Percentiles rank a stretch among this genome's conserved stretches.
Conservation (phyloP, 2,113 vertebrate species). For the Nibea coibor region DNA sequence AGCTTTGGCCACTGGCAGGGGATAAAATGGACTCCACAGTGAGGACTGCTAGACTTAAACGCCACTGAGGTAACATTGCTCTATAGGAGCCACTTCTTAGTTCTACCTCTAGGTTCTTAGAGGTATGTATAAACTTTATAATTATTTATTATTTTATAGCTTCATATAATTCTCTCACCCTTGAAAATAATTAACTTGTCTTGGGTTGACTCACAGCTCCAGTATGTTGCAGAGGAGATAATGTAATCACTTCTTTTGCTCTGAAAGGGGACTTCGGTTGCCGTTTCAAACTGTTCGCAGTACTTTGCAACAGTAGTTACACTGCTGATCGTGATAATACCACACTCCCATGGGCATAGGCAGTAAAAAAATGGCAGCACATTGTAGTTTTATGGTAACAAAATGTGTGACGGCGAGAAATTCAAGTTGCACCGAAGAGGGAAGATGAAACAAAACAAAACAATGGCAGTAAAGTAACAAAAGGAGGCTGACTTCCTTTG, state of each 20-base stretch:
- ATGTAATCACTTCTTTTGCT: slow-evolving; percentile 47
- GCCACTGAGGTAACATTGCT: background rate
- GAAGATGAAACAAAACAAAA: slow-evolving; percentile 16
- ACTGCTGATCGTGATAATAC: slow-evolving; percentile 38
- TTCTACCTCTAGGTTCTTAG: background rate
- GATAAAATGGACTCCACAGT: too few species aligned
- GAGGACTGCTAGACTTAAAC: background rate
- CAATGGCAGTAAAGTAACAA: background rate
- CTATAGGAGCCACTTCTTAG: too few species aligned
- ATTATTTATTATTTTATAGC: too few species aligned
- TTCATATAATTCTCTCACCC: slow-evolving; percentile 18
- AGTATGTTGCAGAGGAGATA: slow-evolving; percentile 24
- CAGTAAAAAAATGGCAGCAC: slow-evolving; percentile 13
- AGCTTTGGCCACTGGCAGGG: too few species aligned
- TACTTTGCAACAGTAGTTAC: slow-evolving; percentile 36
- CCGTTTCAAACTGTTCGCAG: slow-evolving; percentile 40
- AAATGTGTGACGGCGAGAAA: slow-evolving; percentile 13
- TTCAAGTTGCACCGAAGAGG: background rate
- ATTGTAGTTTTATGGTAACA: slow-evolving; percentile 7
- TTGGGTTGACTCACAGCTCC: slow-evolving; percentile 25
- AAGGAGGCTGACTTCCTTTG: background rate
- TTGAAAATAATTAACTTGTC: slow-evolving; percentile 43
- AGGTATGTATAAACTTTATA: slow-evolving; percentile 8
- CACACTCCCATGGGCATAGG: slow-evolving; percentile 22
- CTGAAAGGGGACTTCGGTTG: slow-evolving; percentile 36